A percentile compares a stretch with the other conserved stretches of the same genome.
Conservation (phyloP, 1,140 invertebrate genomes). For the Macrocentrus cingulum region DNA sequence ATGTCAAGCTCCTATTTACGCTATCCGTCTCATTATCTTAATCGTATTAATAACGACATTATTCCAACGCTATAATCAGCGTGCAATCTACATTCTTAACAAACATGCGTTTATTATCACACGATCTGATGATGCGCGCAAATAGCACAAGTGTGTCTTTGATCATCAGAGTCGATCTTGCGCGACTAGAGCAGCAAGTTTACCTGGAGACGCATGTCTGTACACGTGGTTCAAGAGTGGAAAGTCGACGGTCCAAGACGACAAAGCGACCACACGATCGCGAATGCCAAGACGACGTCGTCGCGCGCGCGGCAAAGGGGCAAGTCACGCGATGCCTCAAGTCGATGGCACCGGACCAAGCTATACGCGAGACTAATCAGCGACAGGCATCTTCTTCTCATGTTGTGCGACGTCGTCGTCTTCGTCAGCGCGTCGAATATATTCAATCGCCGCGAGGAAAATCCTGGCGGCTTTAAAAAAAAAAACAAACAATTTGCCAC, state of each 20-base stretch:
- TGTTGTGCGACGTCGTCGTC: no score
- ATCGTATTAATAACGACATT: slow-evolving; percentile 11
- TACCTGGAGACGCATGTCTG: background rate
- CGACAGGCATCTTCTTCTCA: background rate
- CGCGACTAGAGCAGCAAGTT: slow-evolving; percentile 1
- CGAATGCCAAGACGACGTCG: slow-evolving; percentile 4
- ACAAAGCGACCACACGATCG: slow-evolving; percentile 1
- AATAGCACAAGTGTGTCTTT: no score
- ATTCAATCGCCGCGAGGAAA: no score
- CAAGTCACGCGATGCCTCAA: slow-evolving; percentile 15
- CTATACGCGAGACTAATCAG: background rate
- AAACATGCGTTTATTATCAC: slow-evolving; percentile 14
- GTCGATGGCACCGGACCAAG: background rate
- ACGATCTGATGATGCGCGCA: slow-evolving; percentile 1
- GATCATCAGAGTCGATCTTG: slow-evolving; percentile 4
- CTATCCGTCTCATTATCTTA: background rate
- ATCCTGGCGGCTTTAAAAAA: no score
- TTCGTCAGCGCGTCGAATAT: no score
- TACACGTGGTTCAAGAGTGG: no score
- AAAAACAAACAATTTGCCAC: no score
- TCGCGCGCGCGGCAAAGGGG: no score
- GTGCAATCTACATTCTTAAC: slow-evolving; percentile 17
- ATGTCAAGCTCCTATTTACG: background rate
- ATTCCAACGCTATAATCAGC: background rate
- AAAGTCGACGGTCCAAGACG: background rate